A percentile compares a stretch with the other conserved stretches of the same genome.
Conservation (phyloP, 1,140 invertebrate species). For the Drosophila simulans region DNA sequence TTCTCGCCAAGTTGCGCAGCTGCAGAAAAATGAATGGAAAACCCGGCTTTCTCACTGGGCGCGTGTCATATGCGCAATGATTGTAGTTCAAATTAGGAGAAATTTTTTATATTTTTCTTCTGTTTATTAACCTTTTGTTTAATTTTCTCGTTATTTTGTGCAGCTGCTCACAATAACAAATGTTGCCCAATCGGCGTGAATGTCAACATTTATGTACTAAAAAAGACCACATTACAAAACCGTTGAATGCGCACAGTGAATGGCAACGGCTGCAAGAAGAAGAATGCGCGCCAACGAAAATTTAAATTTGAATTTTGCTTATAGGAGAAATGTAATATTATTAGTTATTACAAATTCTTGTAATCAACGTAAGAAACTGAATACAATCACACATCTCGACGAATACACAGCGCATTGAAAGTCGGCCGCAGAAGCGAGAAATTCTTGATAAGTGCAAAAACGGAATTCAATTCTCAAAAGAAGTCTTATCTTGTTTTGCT, state of each 20-base stretch:
- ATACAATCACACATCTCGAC: too few relatives aligned
- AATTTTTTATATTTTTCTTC: background rate
- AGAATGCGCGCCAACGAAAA: background rate
- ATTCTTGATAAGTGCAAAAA: too few relatives aligned
- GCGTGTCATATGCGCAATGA: background rate
- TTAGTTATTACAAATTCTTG: too few relatives aligned
- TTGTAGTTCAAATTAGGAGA: background rate
- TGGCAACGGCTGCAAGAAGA: background rate
- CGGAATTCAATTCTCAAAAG: too few relatives aligned
- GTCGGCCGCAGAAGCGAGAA: too few relatives aligned
- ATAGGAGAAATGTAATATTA: background rate
- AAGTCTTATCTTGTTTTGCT: background rate
- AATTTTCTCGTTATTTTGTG: slow-evolving; percentile 4
- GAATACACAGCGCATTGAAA: too few relatives aligned
- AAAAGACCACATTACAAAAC: background rate
- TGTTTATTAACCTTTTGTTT: slow-evolving; percentile 6
- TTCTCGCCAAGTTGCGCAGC: slow-evolving; percentile 25
- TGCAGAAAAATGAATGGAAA: slow-evolving; percentile 10
- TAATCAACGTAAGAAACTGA: too few relatives aligned
- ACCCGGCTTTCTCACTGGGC: background rate
- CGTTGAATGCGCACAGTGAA: background rate
- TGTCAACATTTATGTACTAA: background rate
- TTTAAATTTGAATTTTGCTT: background rate
- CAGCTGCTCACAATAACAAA: slow-evolving; percentile 10
- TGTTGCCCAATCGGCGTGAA: background rate